Evolutionary conservation across 2,888 invertebrate species (phyloP).

Genomic region (Limenitis camilla): DNA sequence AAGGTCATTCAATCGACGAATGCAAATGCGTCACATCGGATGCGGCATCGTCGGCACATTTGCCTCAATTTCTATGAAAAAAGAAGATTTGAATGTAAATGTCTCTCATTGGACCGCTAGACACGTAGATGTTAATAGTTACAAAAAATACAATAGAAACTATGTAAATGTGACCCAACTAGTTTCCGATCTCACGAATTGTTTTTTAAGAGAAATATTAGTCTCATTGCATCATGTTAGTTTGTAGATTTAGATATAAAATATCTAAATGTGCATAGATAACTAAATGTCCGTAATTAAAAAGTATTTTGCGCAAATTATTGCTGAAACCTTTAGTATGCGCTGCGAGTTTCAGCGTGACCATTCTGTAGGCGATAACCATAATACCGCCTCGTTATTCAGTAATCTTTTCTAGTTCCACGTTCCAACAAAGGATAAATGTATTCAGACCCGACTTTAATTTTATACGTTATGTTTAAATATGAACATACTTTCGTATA

Average conservation of each 20-base stretch:
- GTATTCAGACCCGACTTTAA: slow-evolving; percentile 45
- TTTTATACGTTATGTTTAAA: slow-evolving; percentile 43
- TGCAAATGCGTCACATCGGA: slow-evolving; percentile 26
- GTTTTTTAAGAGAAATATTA: no score
- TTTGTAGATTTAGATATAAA: no score
- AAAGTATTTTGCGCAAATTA: not conserved
- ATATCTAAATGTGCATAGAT: no score
- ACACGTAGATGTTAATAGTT: slow-evolving; percentile 25
- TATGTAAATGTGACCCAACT: slow-evolving; percentile 4
- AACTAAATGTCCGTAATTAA: not conserved
- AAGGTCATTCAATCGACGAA: slow-evolving; percentile 11
- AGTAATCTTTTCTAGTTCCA: slow-evolving; percentile 19
- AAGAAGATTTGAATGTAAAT: slow-evolving; percentile 28
- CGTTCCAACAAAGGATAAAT: slow-evolving; percentile 41
- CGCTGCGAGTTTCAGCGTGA: slow-evolving; percentile 4
- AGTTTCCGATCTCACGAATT: not conserved
- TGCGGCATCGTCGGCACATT: slow-evolving; percentile 25
- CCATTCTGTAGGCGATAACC: slow-evolving; percentile 12
- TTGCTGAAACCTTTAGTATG: not conserved
- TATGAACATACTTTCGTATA: slow-evolving; percentile 36
- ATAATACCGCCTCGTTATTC: slow-evolving; percentile 12
- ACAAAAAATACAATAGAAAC: slow-evolving; percentile 23
- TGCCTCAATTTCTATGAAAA: slow-evolving; percentile 28
- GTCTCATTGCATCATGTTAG: no score
- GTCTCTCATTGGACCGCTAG: slow-evolving; percentile 19